phyloP scores from a whole-genome alignment of 2,888 invertebrate genomes.

The Apodemia zela region DNA sequence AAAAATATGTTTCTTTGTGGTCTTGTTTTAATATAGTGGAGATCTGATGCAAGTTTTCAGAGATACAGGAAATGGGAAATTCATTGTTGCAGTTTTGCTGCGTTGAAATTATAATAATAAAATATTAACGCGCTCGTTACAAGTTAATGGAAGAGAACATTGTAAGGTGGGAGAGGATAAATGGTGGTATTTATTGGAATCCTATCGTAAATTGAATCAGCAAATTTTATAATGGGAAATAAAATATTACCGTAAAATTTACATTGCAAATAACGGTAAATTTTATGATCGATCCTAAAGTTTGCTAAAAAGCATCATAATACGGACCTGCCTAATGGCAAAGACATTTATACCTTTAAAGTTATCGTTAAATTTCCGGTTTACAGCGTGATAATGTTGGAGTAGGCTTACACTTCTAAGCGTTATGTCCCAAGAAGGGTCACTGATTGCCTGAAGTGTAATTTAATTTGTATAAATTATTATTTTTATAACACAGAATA shows the following conservation, averaged over 20 bases:
- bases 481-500: neutral
- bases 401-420: neutral
- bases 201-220: too few relatives aligned
- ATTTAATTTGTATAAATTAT: neutral
- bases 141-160: too few relatives aligned
- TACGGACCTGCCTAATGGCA: neutral
- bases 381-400: neutral
- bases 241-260: slow-evolving; percentile 1
- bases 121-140: too few relatives aligned
- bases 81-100: too few relatives aligned
- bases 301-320: neutral
- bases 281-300: neutral
- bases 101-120: too few relatives aligned
- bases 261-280: neutral
- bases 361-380: neutral
- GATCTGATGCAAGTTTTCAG: too few relatives aligned
- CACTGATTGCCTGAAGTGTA: neutral
- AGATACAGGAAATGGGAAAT: too few relatives aligned
- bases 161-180: too few relatives aligned
- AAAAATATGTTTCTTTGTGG: too few relatives aligned
- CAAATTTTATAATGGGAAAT: neutral
- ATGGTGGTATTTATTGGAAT: too few relatives aligned
- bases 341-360: neutral
- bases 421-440: neutral
- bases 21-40: too few relatives aligned